These are phyloP conservation scores for Phortica variegata DNA, from an alignment of 1,140 invertebrate genomes.

Conservation along the genomic window DNA sequence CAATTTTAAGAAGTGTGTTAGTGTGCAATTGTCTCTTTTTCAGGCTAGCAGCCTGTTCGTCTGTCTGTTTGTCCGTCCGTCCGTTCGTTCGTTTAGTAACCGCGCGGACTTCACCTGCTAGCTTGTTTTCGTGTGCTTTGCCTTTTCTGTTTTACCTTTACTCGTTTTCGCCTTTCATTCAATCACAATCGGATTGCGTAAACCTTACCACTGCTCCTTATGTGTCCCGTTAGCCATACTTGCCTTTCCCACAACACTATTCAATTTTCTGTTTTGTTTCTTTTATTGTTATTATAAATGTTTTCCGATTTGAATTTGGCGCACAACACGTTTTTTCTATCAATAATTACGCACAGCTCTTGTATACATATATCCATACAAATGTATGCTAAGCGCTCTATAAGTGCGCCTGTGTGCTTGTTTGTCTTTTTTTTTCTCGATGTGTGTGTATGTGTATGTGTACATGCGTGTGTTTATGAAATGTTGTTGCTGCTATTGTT, in stretches of 20 bases:
- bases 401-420: neutral
- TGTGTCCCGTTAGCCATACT: no score
- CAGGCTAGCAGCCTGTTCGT: constrained; percentile 45
- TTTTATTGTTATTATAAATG: constrained; percentile 30
- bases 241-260: no score
- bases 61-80: constrained; percentile 16
- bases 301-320: constrained; percentile 26
- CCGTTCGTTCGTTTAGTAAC: constrained; percentile 8
- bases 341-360: no score
- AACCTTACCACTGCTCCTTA: no score
- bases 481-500: constrained; percentile 21
- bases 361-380: neutral
- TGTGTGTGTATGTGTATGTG: constrained; percentile 11
- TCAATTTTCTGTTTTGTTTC: constrained; percentile 41
- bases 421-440: no score
- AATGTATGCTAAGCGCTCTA: constrained; percentile 8
- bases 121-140: no score
- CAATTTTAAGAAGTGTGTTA: no score
- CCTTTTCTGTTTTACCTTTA: constrained; percentile 27
- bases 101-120: no score
- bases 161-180: no score
- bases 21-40: no score
- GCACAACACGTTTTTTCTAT: constrained; percentile 49
- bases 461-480: constrained; percentile 23
- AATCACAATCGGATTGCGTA: no score